Evolutionary conservation across 2,113 vertebrate species (phyloP).

Genomic region (mouse (Mus musculus)): GRCm39 chr6:65114001-65114500

Average conservation of each 20-base stretch:
- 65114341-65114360: background rate
- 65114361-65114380: background rate
- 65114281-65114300: background rate
- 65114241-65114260: background rate
- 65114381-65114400: background rate
- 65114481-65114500: constrained; percentile 1
- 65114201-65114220: background rate
- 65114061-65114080: too few species aligned
- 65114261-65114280: background rate
- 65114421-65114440: background rate
- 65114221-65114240: background rate
- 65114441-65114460: background rate
- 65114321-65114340: background rate
- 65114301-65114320: background rate
- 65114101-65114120: background rate
- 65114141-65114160: background rate
- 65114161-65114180: background rate
- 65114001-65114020: background rate
- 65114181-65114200: background rate
- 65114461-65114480: background rate
- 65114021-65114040: too few species aligned
- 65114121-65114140: background rate
- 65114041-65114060: background rate
- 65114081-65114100: rapidly evolving
- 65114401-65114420: background rate